Base-by-base conservation (phyloP, 2,797 vertebrate species). In the Dipus sagitta region DNA sequence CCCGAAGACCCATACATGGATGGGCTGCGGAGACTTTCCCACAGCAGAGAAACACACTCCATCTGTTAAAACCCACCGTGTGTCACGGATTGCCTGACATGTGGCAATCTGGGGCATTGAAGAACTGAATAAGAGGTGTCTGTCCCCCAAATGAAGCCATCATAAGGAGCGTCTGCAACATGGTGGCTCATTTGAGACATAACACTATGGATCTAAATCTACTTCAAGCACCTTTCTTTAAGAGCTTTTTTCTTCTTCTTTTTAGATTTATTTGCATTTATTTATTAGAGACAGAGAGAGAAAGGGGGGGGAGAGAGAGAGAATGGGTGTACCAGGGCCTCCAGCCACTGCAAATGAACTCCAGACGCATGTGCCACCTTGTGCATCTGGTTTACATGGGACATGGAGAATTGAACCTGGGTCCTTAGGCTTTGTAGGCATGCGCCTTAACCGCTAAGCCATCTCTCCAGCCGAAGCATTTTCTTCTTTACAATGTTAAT, bases 191-290 rank as follows among this genome's bases (percentile, higher is more conserved):
- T 20, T 58, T 89, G 30, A 68, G 34, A 75, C 26, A 8, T 30
- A 87, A 47, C 20, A 6, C 18, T 64, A 30, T 64, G 67, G 34
- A 38, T 52, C 42, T 65, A 32, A 30, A 12, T 5, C 64, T 79
- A 90, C 89, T 89, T 75, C 17, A 58, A 71, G 64, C 14, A 85
- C 34, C 32, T 87, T 70, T n/a, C 47, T 88, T 47, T n/a, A 21
- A 15, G 65, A 58, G 58, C 52, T 88, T 24, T 77, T 24, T 64
- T 47, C 32, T 47, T 47, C 9, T n/a, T n/a, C n/a, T n/a, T n/a
- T n/a, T n/a, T n/a, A n/a, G n/a, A n/a, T n/a, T n/a, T n/a, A n/a
- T n/a, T n/a, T n/a, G n/a, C n/a, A n/a, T n/a, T n/a, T n/a, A n/a
- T n/a, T n/a, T n/a, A n/a, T n/a, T n/a, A n/a, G n/a, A n/a, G n/a